phyloP scores from a whole-genome alignment of 2,888 invertebrate genomes.

The Ecliptopera silaceata region DNA sequence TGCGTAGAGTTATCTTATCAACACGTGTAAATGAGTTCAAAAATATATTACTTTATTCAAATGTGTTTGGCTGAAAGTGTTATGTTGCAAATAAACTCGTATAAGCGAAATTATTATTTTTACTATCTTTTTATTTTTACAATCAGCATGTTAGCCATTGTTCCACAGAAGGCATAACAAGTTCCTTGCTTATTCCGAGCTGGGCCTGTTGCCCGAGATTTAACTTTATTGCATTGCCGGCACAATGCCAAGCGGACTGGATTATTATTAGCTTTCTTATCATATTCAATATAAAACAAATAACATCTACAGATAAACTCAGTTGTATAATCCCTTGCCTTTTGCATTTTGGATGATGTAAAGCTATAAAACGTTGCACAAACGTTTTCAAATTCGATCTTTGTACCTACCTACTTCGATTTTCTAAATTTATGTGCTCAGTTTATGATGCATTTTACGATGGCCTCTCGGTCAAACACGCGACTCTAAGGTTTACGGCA shows the following conservation, averaged over 20 bases:
- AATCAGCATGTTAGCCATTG: slow-evolving; percentile 44
- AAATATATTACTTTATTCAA: slow-evolving; percentile 19
- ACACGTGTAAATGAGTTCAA: slow-evolving; percentile 32
- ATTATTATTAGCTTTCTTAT: slow-evolving; percentile 64
- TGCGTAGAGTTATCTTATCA: slow-evolving; percentile 52
- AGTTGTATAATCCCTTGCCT: slow-evolving; percentile 22
- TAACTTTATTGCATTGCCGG: slow-evolving; percentile 65
- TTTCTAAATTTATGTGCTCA: slow-evolving; percentile 70
- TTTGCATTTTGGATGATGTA: neutral
- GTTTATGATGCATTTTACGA: slow-evolving; percentile 77
- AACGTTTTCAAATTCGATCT: slow-evolving; percentile 57
- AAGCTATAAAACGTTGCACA: slow-evolving; percentile 11
- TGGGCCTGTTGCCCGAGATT: slow-evolving; percentile 58
- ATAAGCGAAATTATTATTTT: slow-evolving; percentile 11
- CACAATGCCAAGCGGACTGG: slow-evolving; percentile 61
- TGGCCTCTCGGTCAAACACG: slow-evolving; percentile 75
- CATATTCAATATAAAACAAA: slow-evolving; percentile 41
- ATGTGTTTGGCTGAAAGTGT: slow-evolving; percentile 28
- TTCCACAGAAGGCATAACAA: slow-evolving; percentile 48
- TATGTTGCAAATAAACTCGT: slow-evolving; percentile 2
- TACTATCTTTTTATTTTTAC: slow-evolving; percentile 22
- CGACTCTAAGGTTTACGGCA: slow-evolving; percentile 68
- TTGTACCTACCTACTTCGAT: slow-evolving; percentile 53
- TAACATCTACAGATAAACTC: slow-evolving; percentile 21
- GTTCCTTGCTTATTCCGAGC: slow-evolving; percentile 51